Evolutionary conservation across 2,113 vertebrate species (phyloP), one percentile per base, ranked within the genome.

Genomic region (Chitala chitala): DNA sequence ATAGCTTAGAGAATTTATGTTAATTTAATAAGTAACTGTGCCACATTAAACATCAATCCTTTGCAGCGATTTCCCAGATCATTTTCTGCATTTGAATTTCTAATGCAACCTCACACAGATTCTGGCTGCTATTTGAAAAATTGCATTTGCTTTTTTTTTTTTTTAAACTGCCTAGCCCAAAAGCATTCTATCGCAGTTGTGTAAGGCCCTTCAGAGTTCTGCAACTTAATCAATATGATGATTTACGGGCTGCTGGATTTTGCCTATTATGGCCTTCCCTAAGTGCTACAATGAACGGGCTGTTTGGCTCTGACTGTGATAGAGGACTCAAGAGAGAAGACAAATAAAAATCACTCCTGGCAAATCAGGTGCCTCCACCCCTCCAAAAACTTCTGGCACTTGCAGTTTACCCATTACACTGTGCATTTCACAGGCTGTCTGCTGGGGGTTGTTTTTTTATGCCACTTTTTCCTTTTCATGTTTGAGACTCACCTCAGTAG

Each of bases 1-100:
- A 73, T 77, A 74, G 83, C 59, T 84, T 82, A 77, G 83, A 75
- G 81, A 77, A 87, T 83, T 85, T 88, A 87, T 86, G 84, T 80
- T 82, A 85, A 91, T 90, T 78, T 56, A 87, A 84, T 82, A 84
- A 81, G 78, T 78, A 74, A 78, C 50, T 51, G 72, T 69, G 77
- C 81, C 46, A 74, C 26, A 65, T 81, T 78, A 76, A 79, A 73
- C 81, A 84, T 81, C 78, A 81, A 78, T 84, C 76, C 78, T 82
- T 84, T 81, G 80, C 84, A 79, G 56, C 69, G 76, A 70, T 53
- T 61, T 69, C 24, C 44, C 78, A 78, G 64, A 71, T 75, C 81
- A 80, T 83, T 85, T 77, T 82, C 81, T 75, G 79, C 73, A 63
- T 48, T 44, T 31, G 69, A 71, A 84, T 85, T 80, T 82, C 76